phyloP scores from a whole-genome alignment of 2,113 vertebrate species.

The Epinephelus cyanopodus region DNA sequence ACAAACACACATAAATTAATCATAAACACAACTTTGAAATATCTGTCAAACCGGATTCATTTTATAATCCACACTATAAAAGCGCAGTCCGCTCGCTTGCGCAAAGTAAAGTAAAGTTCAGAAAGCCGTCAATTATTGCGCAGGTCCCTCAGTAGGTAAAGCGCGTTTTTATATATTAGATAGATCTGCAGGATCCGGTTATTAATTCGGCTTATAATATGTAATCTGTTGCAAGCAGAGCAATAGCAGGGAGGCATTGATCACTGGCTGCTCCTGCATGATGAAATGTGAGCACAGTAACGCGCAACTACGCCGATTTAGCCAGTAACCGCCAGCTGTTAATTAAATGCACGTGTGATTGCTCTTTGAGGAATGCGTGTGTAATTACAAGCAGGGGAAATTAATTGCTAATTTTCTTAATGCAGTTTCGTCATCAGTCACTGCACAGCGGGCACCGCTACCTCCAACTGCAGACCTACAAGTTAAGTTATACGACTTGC shows the following conservation, averaged over 20 bases:
- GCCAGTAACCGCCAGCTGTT: not conserved
- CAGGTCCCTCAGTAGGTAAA: not conserved
- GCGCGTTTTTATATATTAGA: not conserved
- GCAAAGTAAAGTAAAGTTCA: not conserved
- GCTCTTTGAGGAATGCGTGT: not conserved
- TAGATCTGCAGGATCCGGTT: too few relatives aligned
- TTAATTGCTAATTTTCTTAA: too few relatives aligned
- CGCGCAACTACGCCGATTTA: not conserved
- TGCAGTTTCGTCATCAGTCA: too few relatives aligned
- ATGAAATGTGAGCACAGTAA: too few relatives aligned
- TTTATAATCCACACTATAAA: not conserved
- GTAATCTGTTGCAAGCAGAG: not conserved
- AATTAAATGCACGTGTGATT: not conserved
- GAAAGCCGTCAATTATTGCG: not conserved
- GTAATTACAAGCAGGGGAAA: not conserved
- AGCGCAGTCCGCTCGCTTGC: not conserved
- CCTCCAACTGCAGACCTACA: too few relatives aligned
- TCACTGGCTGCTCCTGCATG: not conserved
- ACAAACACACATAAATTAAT: not conserved
- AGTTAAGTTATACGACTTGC: too few relatives aligned
- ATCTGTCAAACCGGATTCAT: not conserved
- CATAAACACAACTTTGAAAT: not conserved
- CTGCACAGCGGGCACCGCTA: too few relatives aligned
- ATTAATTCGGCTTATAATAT: not conserved
- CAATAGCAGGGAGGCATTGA: fast-evolving